Evolutionary conservation across 2,888 invertebrate species (phyloP).

Genomic region (Geotrupes spiniger): DNA sequence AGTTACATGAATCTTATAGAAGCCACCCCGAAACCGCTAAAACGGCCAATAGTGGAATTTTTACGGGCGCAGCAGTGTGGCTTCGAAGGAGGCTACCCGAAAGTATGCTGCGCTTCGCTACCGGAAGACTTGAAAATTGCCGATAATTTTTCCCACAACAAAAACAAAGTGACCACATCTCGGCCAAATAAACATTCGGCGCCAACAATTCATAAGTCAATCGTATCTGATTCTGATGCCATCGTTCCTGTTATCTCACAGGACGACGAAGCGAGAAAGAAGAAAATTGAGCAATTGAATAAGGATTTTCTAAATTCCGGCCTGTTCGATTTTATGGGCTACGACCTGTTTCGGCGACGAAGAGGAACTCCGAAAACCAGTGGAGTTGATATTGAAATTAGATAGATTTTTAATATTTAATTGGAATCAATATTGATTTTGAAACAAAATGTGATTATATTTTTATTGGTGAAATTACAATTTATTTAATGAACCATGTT

Average conservation of each 20-base stretch:
- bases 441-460: too few relatives aligned
- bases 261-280: not conserved
- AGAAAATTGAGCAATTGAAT: conserved; percentile 10
- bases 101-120: conserved; percentile 6
- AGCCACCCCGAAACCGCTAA: conserved; percentile 3
- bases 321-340: conserved; percentile 9
- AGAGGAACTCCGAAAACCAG: not conserved
- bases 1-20: conserved; percentile 5
- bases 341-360: conserved; percentile 6
- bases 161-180: too few relatives aligned
- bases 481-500: too few relatives aligned
- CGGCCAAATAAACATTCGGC: too few relatives aligned
- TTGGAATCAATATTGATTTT: too few relatives aligned
- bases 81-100: conserved; percentile 10
- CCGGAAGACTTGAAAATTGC: not conserved
- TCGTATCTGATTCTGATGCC: too few relatives aligned
- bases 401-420: conserved; percentile 1
- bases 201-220: too few relatives aligned
- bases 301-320: conserved; percentile 7
- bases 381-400: conserved; percentile 10
- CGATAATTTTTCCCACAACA: conserved; percentile 7
- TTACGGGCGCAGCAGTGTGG: conserved; percentile 11
- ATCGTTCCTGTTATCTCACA: too few relatives aligned
- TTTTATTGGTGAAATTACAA: too few relatives aligned
- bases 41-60: conserved; percentile 7